Percentiles rank a stretch among this genome's conserved stretches.
phyloP scores from a whole-genome alignment of 2,113 vertebrate species.

The Mormyrus lacerda region DNA sequence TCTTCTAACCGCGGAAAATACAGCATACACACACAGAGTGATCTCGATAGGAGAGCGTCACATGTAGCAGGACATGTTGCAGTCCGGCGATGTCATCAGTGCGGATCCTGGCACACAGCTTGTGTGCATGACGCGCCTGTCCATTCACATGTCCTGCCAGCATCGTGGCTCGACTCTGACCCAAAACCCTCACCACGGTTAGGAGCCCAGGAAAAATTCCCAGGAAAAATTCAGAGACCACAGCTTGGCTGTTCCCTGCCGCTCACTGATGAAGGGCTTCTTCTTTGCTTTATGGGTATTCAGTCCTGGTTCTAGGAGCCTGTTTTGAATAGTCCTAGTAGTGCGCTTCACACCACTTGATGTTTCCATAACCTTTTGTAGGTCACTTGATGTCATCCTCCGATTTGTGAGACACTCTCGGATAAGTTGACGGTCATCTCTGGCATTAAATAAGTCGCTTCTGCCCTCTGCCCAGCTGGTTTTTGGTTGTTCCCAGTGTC shows the following conservation, averaged over 20 bases:
- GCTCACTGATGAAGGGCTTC: background rate
- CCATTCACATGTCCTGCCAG: background rate
- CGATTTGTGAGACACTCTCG: background rate
- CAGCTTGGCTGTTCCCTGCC: background rate
- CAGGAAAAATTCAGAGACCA: background rate
- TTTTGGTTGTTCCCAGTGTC: background rate
- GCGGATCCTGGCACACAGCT: background rate
- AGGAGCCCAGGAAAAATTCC: background rate
- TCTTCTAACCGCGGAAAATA: background rate
- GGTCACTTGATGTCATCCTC: background rate
- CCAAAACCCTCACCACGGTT: background rate
- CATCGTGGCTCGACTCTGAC: background rate
- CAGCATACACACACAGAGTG: slow-evolving; percentile 17
- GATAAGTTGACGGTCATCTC: background rate
- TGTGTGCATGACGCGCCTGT: background rate
- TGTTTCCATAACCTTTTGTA: background rate
- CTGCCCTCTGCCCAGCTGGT: background rate
- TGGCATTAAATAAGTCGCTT: background rate
- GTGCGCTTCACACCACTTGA: background rate
- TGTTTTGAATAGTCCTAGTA: background rate
- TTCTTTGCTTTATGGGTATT: background rate
- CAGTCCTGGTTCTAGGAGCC: background rate
- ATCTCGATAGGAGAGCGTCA: background rate
- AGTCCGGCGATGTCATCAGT: background rate
- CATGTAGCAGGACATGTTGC: background rate